A percentile compares a stretch with the other conserved stretches of the same genome.
These are phyloP conservation scores for Dioctria linearis DNA, from an alignment of 2,888 invertebrate genomes.

Conservation along the genomic window DNA sequence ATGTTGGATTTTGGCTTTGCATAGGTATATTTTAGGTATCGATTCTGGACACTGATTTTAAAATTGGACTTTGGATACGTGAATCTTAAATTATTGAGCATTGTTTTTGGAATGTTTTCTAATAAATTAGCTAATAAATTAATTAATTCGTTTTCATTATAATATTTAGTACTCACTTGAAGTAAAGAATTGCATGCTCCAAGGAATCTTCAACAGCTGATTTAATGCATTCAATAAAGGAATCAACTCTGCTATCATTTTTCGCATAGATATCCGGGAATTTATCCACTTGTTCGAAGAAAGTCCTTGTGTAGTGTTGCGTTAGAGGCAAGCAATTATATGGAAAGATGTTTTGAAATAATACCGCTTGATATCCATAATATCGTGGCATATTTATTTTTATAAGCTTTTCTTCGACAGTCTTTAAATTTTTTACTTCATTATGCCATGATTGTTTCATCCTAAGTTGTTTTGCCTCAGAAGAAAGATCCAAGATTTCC, in stretches of 20 bases:
- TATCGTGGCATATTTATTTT: conserved; percentile 87
- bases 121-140: too few relatives aligned
- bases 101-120: too few relatives aligned
- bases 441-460: conserved; percentile 73
- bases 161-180: conserved; percentile 72
- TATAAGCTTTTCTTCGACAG: conserved; percentile 88
- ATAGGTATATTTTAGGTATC: too few relatives aligned
- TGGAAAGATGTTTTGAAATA: conserved; percentile 76
- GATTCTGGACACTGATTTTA: too few relatives aligned
- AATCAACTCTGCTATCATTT: conserved; percentile 71
- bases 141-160: too few relatives aligned
- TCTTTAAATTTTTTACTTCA: conserved; percentile 77
- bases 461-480: conserved; percentile 72
- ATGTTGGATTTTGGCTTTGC: too few relatives aligned
- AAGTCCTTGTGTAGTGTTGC: conserved; percentile 85
- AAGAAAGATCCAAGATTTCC: conserved; percentile 76
- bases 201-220: conserved; percentile 77
- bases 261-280: conserved; percentile 76
- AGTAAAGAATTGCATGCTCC: conserved; percentile 75
- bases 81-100: too few relatives aligned
- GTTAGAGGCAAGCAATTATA: conserved; percentile 81
- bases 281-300: conserved; percentile 75
- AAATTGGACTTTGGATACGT: too few relatives aligned
- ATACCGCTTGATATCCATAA: conserved; percentile 81
- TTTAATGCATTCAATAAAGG: conserved; percentile 73